Evolutionary conservation across 1,140 invertebrate genomes (phyloP).

Genomic region (Hypsibius dujardini): DNA sequence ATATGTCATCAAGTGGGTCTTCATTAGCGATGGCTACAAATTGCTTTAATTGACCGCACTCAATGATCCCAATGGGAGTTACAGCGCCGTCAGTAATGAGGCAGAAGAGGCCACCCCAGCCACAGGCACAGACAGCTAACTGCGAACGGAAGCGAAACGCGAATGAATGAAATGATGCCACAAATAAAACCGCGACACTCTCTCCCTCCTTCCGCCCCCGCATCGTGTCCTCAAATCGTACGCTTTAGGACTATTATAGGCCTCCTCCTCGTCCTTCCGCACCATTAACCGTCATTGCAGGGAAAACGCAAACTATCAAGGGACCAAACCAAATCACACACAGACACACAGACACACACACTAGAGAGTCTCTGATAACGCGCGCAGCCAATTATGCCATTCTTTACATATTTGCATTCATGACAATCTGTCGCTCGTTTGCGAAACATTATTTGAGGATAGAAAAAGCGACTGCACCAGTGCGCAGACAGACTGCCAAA

Average conservation of each 20-base stretch:
- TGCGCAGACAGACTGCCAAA: no score
- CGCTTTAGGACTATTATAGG: no score
- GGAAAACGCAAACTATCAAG: no score
- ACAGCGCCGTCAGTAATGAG: not conserved
- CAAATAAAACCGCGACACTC: no score
- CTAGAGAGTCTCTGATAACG: not conserved
- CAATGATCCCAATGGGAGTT: conserved; percentile 10
- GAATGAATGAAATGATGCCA: no score
- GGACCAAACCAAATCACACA: not conserved
- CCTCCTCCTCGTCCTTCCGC: not conserved
- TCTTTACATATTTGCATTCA: conserved; percentile 12
- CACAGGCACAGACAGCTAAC: no score
- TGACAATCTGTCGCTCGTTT: conserved; percentile 13
- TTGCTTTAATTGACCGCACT: conserved; percentile 17
- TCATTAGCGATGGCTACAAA: conserved; percentile 11
- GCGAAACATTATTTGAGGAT: no score
- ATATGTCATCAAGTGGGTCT: conserved; percentile 17
- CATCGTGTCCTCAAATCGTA: no score
- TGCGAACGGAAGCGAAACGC: no score
- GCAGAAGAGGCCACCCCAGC: no score
- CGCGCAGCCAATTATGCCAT: conserved; percentile 5
- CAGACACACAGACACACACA: no score
- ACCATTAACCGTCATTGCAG: conserved; percentile 11
- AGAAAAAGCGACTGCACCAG: no score
- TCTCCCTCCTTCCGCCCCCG: conserved; percentile 2